Evolutionary conservation across 2,113 vertebrate genomes (phyloP), one percentile per base, ranked within the genome.

Genomic region (Pyrgilauda ruficollis): DNA sequence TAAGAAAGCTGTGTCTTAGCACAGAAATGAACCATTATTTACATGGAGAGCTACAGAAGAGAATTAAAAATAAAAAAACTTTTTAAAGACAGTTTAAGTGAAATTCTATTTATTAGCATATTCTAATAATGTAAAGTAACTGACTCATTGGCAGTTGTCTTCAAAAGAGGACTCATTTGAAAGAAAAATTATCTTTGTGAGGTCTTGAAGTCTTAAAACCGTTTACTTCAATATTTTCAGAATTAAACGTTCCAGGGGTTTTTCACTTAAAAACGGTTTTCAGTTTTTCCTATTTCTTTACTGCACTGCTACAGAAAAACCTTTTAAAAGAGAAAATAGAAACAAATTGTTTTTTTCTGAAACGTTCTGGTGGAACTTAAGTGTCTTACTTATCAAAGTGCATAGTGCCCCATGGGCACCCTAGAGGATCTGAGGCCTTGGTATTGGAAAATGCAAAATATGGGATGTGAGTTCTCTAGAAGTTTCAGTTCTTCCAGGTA

Each of bases 1-100:
- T 31, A 27, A 11, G 11, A 84, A 92, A 76, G 14, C 24, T 37
- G 3, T 49, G 21, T 61, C 31, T 84, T 61, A 67, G 18, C 15
- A 61, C 6, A 75, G 30, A n/a, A 67, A 59, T 62, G 2, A 59
- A 49, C 4, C 53, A 9, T 52, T 69, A 44, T 18, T 56, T 58
- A 2, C 44, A 50, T 41, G 18, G 6, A 80, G 10, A 66, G 2
- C 12, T 77, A 43, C 19, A 77, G 33, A 82, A 52, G 21, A 73
- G 3, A 39, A 62, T 24, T 69, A 46, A 90, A 73, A 76, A 31
- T 21, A 3, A 87, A 67, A 64, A 11, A 41, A 41, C 39, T 41
- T 35, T 52, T 0, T 16, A 47, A 44, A 63, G 21, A 8, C 0
- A 0, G 0, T 14, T 47, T 0, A 70, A 58, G 8, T 1, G 1